Base-by-base conservation (phyloP, 2,888 invertebrate genomes). In the Cryptus armator region DNA sequence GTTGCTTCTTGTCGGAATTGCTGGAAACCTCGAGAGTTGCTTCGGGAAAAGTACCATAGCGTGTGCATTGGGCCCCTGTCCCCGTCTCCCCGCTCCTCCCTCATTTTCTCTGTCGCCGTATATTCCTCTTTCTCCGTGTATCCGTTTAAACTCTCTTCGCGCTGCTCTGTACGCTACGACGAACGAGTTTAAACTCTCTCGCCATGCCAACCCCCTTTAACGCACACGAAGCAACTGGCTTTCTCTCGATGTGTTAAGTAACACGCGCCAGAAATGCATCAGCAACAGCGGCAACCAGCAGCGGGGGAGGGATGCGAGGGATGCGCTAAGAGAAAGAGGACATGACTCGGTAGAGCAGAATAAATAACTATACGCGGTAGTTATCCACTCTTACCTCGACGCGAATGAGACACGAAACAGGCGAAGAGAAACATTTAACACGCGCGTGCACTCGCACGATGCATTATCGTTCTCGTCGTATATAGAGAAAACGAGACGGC, bases 361-460 rank as follows among this genome's bases (percentile, higher is more conserved):
- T 84, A 81, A 84, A 84, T 84, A 81, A 81, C 71, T 84, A 56
- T 53, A 51, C 51, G 48, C 37, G 37, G 37, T 37, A 53, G 48
- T n/a, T 62, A 62, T 12, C 51, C 32, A 16, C 75, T 51, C 62
- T 75, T 62, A 19, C 71, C 66, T 62, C 48, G 51, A 71, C 70
- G 66, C 59, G 83, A 72, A 59, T 59, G 76, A 71, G 84, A 76
- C 56, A 77, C 72, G 81, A n/a, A 66, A 51, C 84, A 77, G 81
- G 51, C 19, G 19, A 72, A 53, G 67, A 77, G 80, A 81, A 77
- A 66, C 76, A 77, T 84, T 80, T 80, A 80, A 80, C 71, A 64
- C 70, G 74, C 71, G 48, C 76, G 51, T 51, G 29, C 71, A 32
- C 68, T 43, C 51, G 6, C 29, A 29, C 64, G 84, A 62, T 77